phyloP scores from a whole-genome alignment of 2,113 vertebrate genomes.

The Polyodon spathula region DNA sequence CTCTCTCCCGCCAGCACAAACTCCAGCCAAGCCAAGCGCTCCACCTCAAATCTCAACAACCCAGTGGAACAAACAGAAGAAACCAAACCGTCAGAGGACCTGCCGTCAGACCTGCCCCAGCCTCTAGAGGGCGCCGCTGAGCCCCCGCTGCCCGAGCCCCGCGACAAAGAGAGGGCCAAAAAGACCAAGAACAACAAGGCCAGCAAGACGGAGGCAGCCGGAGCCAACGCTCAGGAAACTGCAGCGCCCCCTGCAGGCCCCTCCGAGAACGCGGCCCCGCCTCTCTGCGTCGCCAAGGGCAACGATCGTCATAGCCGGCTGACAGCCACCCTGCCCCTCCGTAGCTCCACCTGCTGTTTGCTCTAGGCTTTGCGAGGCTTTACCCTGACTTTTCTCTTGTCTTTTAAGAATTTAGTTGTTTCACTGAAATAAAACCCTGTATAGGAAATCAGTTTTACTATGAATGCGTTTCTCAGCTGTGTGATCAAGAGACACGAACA shows the following conservation, averaged over 20 bases:
- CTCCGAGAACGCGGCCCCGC: conserved; percentile 31
- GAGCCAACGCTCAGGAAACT: conserved; percentile 24
- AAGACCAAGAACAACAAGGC: conserved; percentile 52
- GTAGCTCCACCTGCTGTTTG: conserved; percentile 44
- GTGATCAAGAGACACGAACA: too few relatives aligned
- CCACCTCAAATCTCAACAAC: conserved; percentile 42
- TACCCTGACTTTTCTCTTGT: too few relatives aligned
- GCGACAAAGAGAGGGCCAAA: conserved; percentile 42
- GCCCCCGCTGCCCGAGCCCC: conserved; percentile 22
- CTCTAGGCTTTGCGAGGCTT: too few relatives aligned
- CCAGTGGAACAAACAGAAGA: conserved; percentile 38
- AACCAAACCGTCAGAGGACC: conserved; percentile 36
- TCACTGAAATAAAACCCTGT: too few relatives aligned
- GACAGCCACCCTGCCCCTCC: conserved; percentile 44
- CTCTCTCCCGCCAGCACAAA: conserved; percentile 32
- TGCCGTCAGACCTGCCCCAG: conserved; percentile 34
- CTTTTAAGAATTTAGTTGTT: too few relatives aligned
- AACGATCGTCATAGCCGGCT: conserved; percentile 47
- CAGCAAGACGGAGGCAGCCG: conserved; percentile 26
- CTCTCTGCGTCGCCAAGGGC: conserved; percentile 41
- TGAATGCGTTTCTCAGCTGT: too few relatives aligned
- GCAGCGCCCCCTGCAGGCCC: conserved; percentile 19
- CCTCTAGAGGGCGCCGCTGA: conserved; percentile 35
- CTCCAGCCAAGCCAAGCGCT: conserved; percentile 40
- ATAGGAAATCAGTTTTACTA: too few relatives aligned